phyloP scores from a whole-genome alignment of 2,797 vertebrate genomes.

The Sebastes trivittatus region DNA sequence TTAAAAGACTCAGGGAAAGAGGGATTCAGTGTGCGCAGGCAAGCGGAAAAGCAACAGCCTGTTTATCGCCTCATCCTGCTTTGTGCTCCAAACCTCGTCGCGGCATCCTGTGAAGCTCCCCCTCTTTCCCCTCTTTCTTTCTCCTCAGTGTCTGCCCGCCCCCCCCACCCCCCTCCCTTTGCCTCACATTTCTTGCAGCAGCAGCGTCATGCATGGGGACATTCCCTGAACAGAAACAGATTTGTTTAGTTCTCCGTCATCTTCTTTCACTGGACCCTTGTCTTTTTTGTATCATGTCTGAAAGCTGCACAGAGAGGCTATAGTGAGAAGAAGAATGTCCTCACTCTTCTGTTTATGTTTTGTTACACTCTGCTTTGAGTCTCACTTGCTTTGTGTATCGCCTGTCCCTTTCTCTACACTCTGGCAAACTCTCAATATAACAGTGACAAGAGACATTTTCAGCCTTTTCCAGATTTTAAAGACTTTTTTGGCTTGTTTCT shows the following conservation, averaged over 20 bases:
- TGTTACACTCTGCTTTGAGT: conserved; percentile 46
- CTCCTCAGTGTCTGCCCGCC: conserved; percentile 13
- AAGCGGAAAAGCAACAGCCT: conserved; percentile 78
- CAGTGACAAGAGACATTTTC: conserved; percentile 51
- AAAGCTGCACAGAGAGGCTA: conserved; percentile 55
- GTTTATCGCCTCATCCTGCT: conserved; percentile 75
- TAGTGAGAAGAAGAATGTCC: conserved; percentile 55
- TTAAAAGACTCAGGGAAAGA: conserved; percentile 68
- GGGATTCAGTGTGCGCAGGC: conserved; percentile 72
- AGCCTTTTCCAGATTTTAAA: conserved; percentile 41
- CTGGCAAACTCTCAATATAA: conserved; percentile 43
- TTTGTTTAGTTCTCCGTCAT: conserved; percentile 73
- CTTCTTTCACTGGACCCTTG: conserved; percentile 61
- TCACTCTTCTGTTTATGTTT: conserved; percentile 56
- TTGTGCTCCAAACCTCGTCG: conserved; percentile 60
- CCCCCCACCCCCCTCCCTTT: neutral
- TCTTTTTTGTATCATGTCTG: conserved; percentile 52
- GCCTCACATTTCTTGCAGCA: conserved; percentile 47
- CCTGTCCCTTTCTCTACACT: conserved; percentile 10
- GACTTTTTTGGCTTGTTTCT: conserved; percentile 51
- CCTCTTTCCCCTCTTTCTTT: conserved; percentile 43
- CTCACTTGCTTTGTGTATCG: conserved; percentile 8
- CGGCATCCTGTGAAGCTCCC: conserved; percentile 55
- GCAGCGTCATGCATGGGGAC: conserved; percentile 72
- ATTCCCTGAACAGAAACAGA: conserved; percentile 80